Conservation (phyloP, 2,797 vertebrate genomes). For the Lagorchestes hirsutus region DNA sequence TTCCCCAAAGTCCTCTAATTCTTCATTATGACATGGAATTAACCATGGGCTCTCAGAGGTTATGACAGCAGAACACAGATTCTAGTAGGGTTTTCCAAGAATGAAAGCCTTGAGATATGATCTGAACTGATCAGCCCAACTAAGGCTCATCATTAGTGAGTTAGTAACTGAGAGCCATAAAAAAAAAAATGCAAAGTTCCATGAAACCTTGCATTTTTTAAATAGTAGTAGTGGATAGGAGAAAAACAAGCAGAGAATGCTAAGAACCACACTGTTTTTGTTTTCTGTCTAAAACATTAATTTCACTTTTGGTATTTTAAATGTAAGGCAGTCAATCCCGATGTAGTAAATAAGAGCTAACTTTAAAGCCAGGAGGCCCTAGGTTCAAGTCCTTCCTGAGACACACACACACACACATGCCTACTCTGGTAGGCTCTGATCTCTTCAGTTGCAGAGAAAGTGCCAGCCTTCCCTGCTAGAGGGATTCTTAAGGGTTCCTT, state of each 20-base stretch:
- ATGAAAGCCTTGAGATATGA: not conserved
- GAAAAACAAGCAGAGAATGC: not conserved
- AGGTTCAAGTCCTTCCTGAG: not conserved
- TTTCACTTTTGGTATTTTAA: not conserved
- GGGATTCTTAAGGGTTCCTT: not conserved
- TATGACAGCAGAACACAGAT: not conserved
- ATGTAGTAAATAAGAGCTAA: not conserved
- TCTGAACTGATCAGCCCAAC: not conserved
- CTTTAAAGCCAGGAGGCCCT: not conserved
- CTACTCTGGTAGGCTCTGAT: not conserved
- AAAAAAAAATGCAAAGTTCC: not conserved
- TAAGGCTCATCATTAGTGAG: not conserved
- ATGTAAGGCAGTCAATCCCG: not conserved
- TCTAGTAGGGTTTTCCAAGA: not conserved
- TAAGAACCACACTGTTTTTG: not conserved
- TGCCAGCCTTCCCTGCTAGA: not conserved
- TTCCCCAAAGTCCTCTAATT: not conserved
- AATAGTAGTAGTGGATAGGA: not conserved
- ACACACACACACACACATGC: not conserved
- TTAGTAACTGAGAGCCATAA: not conserved
- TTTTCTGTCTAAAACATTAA: not conserved
- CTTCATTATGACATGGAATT: not conserved
- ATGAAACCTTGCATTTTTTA: not conserved
- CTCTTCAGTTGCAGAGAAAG: not conserved
- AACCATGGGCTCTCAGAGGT: not conserved